These are phyloP conservation scores for Chelonus insularis DNA, from an alignment of 1,140 invertebrate genomes.

Conservation along the genomic window DNA sequence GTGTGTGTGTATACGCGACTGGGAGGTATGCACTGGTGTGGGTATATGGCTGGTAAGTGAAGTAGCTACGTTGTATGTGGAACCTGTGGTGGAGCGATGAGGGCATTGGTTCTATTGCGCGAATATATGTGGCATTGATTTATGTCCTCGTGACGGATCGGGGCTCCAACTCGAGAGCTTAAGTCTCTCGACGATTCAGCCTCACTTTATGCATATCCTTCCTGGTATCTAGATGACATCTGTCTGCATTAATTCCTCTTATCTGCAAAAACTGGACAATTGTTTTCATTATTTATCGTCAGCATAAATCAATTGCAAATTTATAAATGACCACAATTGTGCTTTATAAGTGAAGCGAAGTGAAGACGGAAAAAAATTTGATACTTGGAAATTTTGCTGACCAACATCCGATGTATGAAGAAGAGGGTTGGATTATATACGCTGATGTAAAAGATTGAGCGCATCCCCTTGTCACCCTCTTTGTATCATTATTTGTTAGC, in stretches of 20 bases:
- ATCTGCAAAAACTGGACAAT: neutral
- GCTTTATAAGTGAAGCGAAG: too few species aligned
- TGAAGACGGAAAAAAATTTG: neutral
- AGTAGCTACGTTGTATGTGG: conserved; percentile 16
- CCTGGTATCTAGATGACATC: conserved; percentile 4
- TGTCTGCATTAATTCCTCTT: neutral
- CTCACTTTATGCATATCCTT: conserved; percentile 10
- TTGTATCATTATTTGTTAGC: conserved; percentile 51
- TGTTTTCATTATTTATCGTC: conserved; percentile 2
- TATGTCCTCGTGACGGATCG: conserved; percentile 50
- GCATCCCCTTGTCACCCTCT: conserved; percentile 25
- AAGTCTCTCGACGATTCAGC: conserved; percentile 4
- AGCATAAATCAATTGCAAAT: neutral
- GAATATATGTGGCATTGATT: conserved; percentile 46
- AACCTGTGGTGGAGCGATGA: conserved; percentile 30
- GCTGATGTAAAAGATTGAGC: neutral
- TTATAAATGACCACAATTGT: too few species aligned
- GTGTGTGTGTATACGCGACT: neutral
- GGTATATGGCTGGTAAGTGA: conserved; percentile 15
- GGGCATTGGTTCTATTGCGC: conserved; percentile 28
- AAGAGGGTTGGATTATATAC: neutral
- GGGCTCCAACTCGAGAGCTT: conserved; percentile 3
- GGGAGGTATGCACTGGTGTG: neutral
- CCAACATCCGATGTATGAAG: conserved; percentile 1
- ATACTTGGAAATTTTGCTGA: neutral